Evolutionary conservation across 2,797 vertebrate species (phyloP).

Genomic region (Chlorospingus semifuscus): DNA sequence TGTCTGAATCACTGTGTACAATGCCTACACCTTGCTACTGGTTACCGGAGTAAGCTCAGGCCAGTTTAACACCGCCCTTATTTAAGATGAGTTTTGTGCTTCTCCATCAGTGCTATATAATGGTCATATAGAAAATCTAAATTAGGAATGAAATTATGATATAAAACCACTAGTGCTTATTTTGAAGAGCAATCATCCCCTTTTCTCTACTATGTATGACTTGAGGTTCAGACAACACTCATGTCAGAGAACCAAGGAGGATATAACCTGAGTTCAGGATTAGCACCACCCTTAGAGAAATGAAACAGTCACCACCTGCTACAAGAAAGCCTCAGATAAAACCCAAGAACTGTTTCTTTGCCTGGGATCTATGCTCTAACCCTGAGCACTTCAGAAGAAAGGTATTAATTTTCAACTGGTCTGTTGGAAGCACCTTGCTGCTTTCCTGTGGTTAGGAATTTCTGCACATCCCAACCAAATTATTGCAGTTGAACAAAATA

Average conservation of each 20-base stretch:
- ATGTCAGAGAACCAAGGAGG: not conserved
- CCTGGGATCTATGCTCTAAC: not conserved
- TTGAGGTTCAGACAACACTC: not conserved
- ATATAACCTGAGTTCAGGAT: not conserved
- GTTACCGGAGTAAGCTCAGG: not conserved
- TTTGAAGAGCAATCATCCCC: not conserved
- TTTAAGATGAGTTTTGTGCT: not conserved
- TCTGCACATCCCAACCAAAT: not conserved
- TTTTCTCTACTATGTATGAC: not conserved
- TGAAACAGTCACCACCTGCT: fast-evolving
- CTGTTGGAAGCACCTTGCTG: not conserved
- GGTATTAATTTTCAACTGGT: not conserved
- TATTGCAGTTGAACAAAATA: fast-evolving
- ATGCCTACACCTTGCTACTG: not conserved
- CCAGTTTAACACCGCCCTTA: not conserved
- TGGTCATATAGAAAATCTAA: not conserved
- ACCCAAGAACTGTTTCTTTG: not conserved
- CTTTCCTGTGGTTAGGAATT: not conserved
- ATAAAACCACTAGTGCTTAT: not conserved
- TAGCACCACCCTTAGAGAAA: not conserved
- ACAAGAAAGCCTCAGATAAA: not conserved
- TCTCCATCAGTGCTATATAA: not conserved
- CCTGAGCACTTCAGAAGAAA: not conserved
- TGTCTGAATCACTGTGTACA: not conserved
- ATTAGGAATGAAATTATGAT: not conserved